These are phyloP conservation scores for Probosciger aterrimus DNA, from an alignment of 2,113 vertebrate genomes.

Conservation along the genomic window DNA sequence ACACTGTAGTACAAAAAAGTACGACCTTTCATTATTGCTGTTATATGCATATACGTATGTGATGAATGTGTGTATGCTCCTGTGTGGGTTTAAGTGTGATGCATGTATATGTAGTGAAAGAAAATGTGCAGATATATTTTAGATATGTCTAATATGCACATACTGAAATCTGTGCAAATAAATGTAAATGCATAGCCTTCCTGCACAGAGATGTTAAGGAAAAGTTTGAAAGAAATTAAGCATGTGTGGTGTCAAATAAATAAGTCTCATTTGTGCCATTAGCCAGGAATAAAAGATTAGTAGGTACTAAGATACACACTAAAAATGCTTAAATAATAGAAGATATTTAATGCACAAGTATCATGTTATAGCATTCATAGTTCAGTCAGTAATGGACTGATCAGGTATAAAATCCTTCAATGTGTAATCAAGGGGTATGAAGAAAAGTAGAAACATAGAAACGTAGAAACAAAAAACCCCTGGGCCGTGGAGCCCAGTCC, in stretches of 20 bases:
- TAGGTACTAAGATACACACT: background rate
- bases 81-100: background rate
- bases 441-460: background rate
- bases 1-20: background rate
- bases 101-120: background rate
- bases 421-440: background rate
- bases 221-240: background rate
- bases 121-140: background rate
- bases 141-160: background rate
- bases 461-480: background rate
- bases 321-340: background rate
- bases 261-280: background rate
- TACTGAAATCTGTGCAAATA: background rate
- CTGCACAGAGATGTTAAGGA: background rate
- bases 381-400: background rate
- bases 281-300: background rate
- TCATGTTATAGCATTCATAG: background rate
- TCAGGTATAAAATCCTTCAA: background rate
- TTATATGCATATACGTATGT: background rate
- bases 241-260: background rate
- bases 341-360: background rate
- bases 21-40: background rate
- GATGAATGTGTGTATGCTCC: background rate
- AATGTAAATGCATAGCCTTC: background rate
- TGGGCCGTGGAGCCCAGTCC: background rate